These are phyloP conservation scores for Notospermus geniculatus DNA, from an alignment of 1,140 invertebrate species.

Conservation along the genomic window DNA sequence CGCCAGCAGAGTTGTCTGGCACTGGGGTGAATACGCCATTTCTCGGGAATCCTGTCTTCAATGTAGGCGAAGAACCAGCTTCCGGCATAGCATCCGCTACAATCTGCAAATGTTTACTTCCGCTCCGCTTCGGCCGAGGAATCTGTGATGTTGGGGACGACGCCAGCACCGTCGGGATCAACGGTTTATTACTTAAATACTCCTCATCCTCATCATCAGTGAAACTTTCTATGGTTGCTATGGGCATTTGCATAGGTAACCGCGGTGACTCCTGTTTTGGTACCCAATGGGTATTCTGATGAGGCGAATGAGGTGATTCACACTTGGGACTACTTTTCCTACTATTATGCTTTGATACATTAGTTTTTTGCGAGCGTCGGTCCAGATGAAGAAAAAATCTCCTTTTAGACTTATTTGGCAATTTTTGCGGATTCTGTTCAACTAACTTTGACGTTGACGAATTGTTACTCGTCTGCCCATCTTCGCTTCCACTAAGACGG, in stretches of 20 bases:
- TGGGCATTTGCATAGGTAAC: conserved; percentile 8
- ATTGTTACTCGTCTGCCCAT: neutral
- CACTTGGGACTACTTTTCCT: conserved; percentile 10
- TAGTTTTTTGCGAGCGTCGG: neutral
- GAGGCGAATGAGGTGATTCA: neutral
- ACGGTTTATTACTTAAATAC: neutral
- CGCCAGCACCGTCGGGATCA: neutral
- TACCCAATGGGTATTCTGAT: neutral
- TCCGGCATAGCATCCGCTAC: too few species aligned
- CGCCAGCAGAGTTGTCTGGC: conserved; percentile 2
- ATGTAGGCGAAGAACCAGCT: neutral
- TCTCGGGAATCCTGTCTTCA: neutral
- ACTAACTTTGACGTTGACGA: conserved; percentile 8
- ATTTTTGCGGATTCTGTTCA: neutral
- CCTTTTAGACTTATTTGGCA: neutral
- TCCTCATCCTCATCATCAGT: conserved; percentile 8
- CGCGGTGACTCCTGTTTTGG: neutral
- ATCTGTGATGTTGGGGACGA: neutral
- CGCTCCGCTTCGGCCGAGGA: too few species aligned
- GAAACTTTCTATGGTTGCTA: conserved; percentile 10
- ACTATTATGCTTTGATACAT: neutral
- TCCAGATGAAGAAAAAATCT: neutral
- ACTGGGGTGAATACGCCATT: conserved; percentile 6
- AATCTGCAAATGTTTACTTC: too few species aligned
- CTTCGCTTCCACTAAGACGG: conserved; percentile 4